Percentiles rank a stretch among this genome's conserved stretches.
These are phyloP conservation scores for Poecilia gillii DNA, from an alignment of 2,797 vertebrate genomes.

Conservation along the genomic window DNA sequence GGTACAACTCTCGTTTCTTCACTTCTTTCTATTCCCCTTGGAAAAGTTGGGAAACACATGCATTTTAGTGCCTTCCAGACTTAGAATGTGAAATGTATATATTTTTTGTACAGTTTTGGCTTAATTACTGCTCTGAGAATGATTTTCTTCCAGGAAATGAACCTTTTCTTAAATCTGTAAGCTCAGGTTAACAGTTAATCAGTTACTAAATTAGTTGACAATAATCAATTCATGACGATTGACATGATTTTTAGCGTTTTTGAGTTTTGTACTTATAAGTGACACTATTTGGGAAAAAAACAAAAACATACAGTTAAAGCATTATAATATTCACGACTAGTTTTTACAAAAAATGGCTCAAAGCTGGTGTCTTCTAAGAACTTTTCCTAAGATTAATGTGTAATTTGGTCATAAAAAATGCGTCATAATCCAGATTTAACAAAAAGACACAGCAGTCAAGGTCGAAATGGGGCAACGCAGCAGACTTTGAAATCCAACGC, in stretches of 20 bases:
- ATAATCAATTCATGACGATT: background rate
- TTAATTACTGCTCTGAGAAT: background rate
- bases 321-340: background rate
- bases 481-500: slow-evolving; percentile 75
- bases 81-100: background rate
- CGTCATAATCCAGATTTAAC: background rate
- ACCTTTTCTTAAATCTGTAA: background rate
- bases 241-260: background rate
- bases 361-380: background rate
- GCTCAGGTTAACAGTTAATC: background rate
- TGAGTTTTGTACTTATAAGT: background rate
- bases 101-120: too few relatives aligned
- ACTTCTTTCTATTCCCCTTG: background rate
- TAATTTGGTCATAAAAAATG: background rate
- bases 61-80: background rate
- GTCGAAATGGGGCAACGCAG: slow-evolving; percentile 57
- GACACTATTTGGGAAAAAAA: background rate
- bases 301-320: too few relatives aligned
- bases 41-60: background rate
- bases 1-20: slow-evolving; percentile 6
- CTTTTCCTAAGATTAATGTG: background rate
- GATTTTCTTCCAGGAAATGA: background rate
- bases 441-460: slow-evolving; percentile 57
- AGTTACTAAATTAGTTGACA: background rate
- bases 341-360: background rate